Conservation (phyloP, 2,888 invertebrate genomes). For the Trileptium ribeirensis region DNA sequence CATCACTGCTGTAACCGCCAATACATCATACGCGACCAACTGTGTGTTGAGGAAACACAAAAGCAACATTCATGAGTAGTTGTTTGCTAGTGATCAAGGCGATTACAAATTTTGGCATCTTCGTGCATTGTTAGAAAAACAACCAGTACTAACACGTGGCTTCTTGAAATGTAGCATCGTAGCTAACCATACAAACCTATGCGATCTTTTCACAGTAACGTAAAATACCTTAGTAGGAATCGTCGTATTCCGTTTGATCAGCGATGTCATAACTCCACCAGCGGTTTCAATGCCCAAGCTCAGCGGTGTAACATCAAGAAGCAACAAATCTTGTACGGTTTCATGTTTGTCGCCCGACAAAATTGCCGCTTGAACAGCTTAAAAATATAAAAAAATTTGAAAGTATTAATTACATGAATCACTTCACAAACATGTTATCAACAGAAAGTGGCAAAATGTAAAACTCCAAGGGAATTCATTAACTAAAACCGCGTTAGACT, state of each 20-base stretch:
- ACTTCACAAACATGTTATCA: background rate
- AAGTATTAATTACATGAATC: background rate
- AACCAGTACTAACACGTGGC: no score
- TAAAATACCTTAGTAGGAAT: constrained; percentile 63
- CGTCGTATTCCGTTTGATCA: constrained; percentile 64
- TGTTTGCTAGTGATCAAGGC: no score
- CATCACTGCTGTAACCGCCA: no score
- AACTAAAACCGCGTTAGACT: no score
- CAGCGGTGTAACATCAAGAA: constrained; percentile 73
- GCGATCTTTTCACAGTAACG: no score
- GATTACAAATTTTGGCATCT: no score
- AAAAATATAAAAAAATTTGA: constrained; percentile 50
- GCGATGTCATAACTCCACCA: constrained; percentile 67
- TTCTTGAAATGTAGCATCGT: no score
- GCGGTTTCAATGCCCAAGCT: constrained; percentile 63
- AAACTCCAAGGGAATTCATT: background rate
- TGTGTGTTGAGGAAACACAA: no score
- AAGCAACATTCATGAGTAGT: no score
- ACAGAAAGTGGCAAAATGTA: background rate
- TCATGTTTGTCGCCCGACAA: constrained; percentile 56
- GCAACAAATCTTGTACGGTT: constrained; percentile 67
- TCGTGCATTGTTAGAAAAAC: no score
- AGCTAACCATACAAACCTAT: no score
- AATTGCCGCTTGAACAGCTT: constrained; percentile 68
- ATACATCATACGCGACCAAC: no score